Evolutionary conservation across 2,113 vertebrate genomes (phyloP).

Genomic region (Acanthisitta chloris): DNA sequence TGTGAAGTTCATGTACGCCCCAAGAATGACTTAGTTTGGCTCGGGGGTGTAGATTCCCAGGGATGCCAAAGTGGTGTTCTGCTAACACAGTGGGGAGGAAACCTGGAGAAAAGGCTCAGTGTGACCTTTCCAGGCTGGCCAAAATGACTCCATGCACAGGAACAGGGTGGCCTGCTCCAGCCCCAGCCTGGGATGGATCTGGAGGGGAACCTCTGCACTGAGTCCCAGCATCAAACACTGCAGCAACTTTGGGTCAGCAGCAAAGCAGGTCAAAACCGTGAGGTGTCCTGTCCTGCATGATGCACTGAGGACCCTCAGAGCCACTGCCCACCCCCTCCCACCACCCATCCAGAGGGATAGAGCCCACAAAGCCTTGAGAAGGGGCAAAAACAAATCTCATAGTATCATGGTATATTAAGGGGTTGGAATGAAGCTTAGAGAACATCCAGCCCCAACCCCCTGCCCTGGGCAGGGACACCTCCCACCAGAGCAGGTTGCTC

Average conservation of each 20-base stretch:
- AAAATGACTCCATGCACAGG: background rate
- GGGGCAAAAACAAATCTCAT: background rate
- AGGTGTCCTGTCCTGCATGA: accelerated
- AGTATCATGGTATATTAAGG: too few species aligned
- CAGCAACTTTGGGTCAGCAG: background rate
- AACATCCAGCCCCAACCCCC: too few species aligned
- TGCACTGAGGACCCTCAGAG: accelerated
- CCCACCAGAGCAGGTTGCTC: too few species aligned
- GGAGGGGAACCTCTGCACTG: background rate
- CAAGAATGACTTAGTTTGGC: background rate
- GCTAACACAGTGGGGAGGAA: background rate
- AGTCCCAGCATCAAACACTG: background rate
- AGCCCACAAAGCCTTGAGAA: background rate
- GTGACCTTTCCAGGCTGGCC: background rate
- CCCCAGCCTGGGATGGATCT: background rate
- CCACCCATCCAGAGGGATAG: background rate
- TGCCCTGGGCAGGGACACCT: too few species aligned
- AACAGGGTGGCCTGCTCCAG: background rate
- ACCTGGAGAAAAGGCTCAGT: background rate
- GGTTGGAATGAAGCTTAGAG: too few species aligned
- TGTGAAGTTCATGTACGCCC: accelerated
- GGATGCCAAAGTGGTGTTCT: background rate
- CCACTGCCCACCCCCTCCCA: background rate
- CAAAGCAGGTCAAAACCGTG: background rate
- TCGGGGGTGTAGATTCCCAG: background rate